These are phyloP conservation scores for Pteromalus puparum DNA, from an alignment of 1,140 invertebrate genomes.

Conservation along the genomic window DNA sequence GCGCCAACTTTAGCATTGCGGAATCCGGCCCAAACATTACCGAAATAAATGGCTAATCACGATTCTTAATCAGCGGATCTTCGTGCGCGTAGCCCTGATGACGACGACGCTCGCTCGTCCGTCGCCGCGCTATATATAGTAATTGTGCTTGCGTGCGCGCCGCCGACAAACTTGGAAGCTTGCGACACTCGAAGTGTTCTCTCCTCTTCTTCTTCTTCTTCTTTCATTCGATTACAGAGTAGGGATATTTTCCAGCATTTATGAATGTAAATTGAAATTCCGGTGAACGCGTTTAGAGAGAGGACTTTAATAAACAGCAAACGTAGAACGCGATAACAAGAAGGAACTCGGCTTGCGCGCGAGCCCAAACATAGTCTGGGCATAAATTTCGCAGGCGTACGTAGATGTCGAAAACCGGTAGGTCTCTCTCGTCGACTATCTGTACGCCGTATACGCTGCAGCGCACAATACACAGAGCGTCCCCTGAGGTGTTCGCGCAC, in stretches of 20 bases:
- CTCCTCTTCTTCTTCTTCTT: too few species aligned
- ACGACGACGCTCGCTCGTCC: constrained; percentile 58
- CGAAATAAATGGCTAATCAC: constrained; percentile 73
- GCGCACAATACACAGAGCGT: not conserved
- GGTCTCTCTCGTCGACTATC: not conserved
- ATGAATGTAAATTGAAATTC: not conserved
- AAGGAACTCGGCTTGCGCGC: not conserved
- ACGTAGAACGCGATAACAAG: not conserved
- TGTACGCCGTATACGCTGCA: not conserved
- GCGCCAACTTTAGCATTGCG: constrained; percentile 69
- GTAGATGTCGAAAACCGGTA: constrained; percentile 4
- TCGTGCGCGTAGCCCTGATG: constrained; percentile 50
- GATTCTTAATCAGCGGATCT: constrained; percentile 69
- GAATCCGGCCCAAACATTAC: constrained; percentile 70
- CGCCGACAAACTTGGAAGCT: not conserved
- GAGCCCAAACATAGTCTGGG: not conserved
- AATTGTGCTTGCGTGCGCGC: not conserved
- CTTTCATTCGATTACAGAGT: too few species aligned
- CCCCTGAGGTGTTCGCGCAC: constrained; percentile 40
- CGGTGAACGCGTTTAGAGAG: not conserved
- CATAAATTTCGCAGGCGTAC: not conserved
- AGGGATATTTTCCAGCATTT: too few species aligned
- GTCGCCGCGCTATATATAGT: constrained; percentile 47
- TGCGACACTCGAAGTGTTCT: not conserved
- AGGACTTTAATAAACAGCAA: not conserved